Conservation (phyloP, 2,888 invertebrate species). For the Athrips mouffetella region DNA sequence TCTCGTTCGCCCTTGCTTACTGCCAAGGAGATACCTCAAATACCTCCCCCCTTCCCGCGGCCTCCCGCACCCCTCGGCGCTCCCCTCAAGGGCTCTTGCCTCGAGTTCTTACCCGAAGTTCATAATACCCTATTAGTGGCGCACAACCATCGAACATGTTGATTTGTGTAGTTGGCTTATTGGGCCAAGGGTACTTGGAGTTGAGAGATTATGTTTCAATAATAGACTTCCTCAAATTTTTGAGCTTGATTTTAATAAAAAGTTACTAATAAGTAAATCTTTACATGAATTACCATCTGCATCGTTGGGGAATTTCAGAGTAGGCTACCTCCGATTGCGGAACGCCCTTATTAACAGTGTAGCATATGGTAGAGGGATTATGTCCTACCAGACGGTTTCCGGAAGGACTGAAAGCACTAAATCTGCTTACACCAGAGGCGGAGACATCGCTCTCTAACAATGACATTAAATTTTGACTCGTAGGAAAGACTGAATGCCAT, state of each 20-base stretch:
- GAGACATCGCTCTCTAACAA: too few species aligned
- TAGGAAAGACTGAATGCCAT: too few species aligned
- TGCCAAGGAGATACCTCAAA: constrained; percentile 58
- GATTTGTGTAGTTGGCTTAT: constrained; percentile 41
- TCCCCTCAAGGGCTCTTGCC: constrained; percentile 46
- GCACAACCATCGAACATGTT: constrained; percentile 53
- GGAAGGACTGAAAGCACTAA: too few species aligned
- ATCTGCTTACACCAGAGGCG: too few species aligned
- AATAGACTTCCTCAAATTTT: background rate
- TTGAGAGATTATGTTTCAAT: background rate
- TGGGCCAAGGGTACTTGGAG: constrained; percentile 4
- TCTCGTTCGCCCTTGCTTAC: constrained; percentile 58
- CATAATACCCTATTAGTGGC: constrained; percentile 74
- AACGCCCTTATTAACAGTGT: too few species aligned
- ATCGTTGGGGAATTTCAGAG: too few species aligned
- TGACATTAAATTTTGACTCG: too few species aligned
- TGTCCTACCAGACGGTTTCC: too few species aligned
- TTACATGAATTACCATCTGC: too few species aligned
- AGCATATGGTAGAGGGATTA: too few species aligned
- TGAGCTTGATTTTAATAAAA: background rate
- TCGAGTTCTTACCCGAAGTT: constrained; percentile 64
- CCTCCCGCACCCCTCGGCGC: constrained; percentile 28
- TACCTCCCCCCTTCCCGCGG: constrained; percentile 39
- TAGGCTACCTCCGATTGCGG: too few species aligned
- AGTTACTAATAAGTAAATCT: too few species aligned